These are phyloP conservation scores for Trichonephila clavata DNA, from an alignment of 1,140 invertebrate species.

Conservation along the genomic window DNA sequence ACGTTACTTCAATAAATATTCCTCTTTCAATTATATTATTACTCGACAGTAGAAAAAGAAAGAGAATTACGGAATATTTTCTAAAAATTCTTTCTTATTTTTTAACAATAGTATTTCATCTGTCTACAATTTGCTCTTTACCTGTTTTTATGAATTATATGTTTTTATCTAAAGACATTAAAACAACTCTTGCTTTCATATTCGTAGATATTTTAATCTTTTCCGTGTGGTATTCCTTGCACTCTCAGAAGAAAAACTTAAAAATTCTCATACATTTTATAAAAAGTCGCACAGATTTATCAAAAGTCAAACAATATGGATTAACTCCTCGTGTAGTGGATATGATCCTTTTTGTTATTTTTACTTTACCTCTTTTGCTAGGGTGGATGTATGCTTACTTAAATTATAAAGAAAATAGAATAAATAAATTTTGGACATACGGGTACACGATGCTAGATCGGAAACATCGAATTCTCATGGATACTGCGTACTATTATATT, in stretches of 20 bases:
- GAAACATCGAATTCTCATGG: not conserved
- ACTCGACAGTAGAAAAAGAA: no score
- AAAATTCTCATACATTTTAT: not conserved
- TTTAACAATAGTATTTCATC: no score
- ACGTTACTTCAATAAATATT: no score
- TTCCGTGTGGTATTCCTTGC: not conserved
- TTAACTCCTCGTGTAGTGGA: not conserved
- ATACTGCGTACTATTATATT: not conserved
- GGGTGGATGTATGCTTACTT: not conserved
- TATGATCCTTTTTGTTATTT: not conserved
- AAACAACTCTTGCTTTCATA: not conserved
- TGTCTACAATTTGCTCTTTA: not conserved
- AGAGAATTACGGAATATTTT: no score
- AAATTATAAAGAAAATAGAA: not conserved
- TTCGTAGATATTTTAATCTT: not conserved
- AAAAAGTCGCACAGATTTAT: not conserved
- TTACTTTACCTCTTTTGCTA: not conserved
- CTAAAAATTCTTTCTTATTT: no score
- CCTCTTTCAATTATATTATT: no score
- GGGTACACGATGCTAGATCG: not conserved
- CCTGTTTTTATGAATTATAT: not conserved
- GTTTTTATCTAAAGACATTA: not conserved
- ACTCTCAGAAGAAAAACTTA: not conserved
- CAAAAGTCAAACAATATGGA: not conserved
- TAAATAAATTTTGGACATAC: not conserved